Evolutionary conservation across 2,888 invertebrate species (phyloP).

Genomic region (Caenorhabditis doughertyi): DNA sequence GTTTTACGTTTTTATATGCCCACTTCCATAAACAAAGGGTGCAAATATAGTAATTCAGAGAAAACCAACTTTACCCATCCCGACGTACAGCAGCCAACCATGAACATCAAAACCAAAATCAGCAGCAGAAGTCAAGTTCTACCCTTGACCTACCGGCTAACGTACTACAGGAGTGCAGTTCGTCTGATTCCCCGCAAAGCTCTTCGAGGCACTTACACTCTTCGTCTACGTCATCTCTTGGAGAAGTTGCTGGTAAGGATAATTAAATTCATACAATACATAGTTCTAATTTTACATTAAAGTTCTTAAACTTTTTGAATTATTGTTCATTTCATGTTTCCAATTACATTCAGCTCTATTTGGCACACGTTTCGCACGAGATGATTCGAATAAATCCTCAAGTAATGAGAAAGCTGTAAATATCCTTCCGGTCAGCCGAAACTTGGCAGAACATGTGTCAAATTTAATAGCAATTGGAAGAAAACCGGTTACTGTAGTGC

Average conservation of each 20-base stretch:
- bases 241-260: conserved; percentile 51
- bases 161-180: conserved; percentile 41
- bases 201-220: conserved; percentile 48
- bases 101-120: conserved; percentile 53
- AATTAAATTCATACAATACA: too few relatives aligned
- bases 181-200: conserved; percentile 30
- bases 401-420: conserved; percentile 53
- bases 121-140: conserved; percentile 28
- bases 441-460: conserved; percentile 57
- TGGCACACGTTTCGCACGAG: conserved; percentile 27
- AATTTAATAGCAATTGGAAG: conserved; percentile 69
- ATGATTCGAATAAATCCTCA: conserved; percentile 20
- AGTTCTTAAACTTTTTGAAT: not conserved
- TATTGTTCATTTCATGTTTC: not conserved
- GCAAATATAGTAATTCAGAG: conserved; percentile 27
- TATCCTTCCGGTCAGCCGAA: conserved; percentile 66
- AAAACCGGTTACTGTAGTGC: conserved; percentile 42
- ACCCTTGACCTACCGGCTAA: conserved; percentile 54
- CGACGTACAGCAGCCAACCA: conserved; percentile 56
- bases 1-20: not conserved
- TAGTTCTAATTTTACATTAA: not conserved
- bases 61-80: conserved; percentile 60
- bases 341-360: conserved; percentile 41
- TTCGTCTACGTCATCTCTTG: conserved; percentile 47
- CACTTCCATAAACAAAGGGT: too few relatives aligned